Conservation (phyloP, 2,797 vertebrate species). For the Allobates femoralis region DNA sequence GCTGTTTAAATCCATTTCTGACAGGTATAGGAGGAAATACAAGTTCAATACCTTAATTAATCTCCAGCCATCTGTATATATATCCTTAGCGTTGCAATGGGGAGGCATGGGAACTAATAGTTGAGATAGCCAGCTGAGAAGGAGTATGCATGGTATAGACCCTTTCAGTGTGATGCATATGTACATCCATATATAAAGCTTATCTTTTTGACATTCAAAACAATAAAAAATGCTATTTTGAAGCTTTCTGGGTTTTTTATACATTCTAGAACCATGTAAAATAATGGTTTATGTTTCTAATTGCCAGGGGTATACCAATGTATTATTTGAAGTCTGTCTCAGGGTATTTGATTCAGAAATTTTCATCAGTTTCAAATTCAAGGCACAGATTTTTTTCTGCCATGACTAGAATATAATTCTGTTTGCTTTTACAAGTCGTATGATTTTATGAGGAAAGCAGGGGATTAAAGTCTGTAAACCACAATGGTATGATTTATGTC, state of each 20-base stretch:
- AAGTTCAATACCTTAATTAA: no score
- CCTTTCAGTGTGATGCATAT: no score
- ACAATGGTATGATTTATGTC: not conserved
- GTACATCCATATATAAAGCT: not conserved
- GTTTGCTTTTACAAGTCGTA: not conserved
- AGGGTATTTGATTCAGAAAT: not conserved
- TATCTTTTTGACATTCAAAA: not conserved
- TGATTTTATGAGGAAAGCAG: not conserved
- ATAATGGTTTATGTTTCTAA: not conserved
- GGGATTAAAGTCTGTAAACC: not conserved
- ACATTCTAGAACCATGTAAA: not conserved
- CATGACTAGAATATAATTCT: conserved; percentile 13
- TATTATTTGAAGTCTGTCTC: conserved; percentile 7
- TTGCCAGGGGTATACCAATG: not conserved
- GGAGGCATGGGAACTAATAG: no score
- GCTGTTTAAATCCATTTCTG: no score
- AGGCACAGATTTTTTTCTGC: not conserved
- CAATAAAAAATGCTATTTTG: not conserved
- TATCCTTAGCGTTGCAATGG: no score
- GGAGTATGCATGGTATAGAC: no score
- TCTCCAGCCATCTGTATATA: no score
- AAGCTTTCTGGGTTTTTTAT: not conserved
- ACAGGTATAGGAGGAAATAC: no score
- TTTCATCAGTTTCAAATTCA: not conserved
- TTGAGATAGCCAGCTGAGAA: no score